Percentiles rank a stretch among this genome's conserved stretches.
These are phyloP conservation scores for Heterodera carotae DNA, from an alignment of 1,140 invertebrate genomes.

Conservation along the genomic window DNA sequence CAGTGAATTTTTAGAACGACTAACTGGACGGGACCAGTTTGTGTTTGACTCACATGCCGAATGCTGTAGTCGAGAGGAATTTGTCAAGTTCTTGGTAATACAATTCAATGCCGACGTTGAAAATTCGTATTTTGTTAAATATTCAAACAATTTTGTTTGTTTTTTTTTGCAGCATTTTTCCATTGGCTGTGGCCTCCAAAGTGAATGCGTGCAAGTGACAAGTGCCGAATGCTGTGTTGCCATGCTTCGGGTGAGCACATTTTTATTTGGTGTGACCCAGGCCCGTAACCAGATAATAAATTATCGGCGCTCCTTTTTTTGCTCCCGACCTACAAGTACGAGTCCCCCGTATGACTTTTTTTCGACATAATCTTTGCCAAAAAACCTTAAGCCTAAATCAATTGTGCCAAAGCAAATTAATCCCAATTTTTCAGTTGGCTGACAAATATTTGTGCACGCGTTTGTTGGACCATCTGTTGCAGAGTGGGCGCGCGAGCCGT, in stretches of 20 bases:
- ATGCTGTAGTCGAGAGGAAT: constrained; percentile 25
- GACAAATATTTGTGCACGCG: constrained; percentile 35
- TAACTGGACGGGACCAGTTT: constrained; percentile 12
- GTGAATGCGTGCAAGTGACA: constrained; percentile 15
- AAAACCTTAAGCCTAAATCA: too few species aligned
- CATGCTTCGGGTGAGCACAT: constrained; percentile 28
- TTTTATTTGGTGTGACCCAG: too few species aligned
- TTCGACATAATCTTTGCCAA: too few species aligned
- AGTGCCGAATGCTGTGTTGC: constrained; percentile 22
- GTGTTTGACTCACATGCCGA: constrained; percentile 26
- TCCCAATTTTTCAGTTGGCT: constrained; percentile 38
- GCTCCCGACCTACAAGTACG: too few species aligned
- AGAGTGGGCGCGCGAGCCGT: constrained; percentile 5
- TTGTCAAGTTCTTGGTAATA: constrained; percentile 36
- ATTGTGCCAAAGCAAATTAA: too few species aligned
- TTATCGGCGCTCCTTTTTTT: too few species aligned
- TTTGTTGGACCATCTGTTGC: constrained; percentile 27
- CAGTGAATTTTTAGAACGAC: constrained; percentile 31
- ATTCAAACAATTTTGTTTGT: not conserved
- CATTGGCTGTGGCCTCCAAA: constrained; percentile 27
- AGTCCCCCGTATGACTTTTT: too few species aligned
- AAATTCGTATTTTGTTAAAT: not conserved
- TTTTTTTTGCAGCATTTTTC: constrained; percentile 27
- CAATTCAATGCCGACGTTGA: too few species aligned
- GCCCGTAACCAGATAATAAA: too few species aligned